phyloP scores from a whole-genome alignment of 2,888 invertebrate genomes.

The Perizoma flavofasciatum region DNA sequence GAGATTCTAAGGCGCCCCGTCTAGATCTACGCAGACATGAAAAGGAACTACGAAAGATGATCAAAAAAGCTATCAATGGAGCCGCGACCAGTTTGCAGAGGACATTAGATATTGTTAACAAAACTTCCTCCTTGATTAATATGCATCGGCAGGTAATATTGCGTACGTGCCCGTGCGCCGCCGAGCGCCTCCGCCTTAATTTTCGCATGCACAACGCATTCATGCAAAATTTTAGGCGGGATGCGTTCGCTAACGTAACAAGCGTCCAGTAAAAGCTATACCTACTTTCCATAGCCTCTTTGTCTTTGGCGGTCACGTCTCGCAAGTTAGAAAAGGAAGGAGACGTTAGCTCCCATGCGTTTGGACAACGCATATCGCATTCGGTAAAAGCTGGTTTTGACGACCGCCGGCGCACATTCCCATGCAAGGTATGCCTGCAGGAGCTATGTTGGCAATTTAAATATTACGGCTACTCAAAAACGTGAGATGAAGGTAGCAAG shows the following conservation, averaged over 20 bases:
- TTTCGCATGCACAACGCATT: slow-evolving; percentile 80
- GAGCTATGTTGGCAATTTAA: slow-evolving; percentile 82
- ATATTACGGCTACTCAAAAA: slow-evolving; percentile 82
- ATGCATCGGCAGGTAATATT: slow-evolving; percentile 81
- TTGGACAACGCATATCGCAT: slow-evolving; percentile 74
- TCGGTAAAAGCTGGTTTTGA: slow-evolving; percentile 79
- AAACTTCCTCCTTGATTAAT: slow-evolving; percentile 82
- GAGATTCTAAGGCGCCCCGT: slow-evolving; percentile 68
- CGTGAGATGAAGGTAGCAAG: slow-evolving; percentile 80
- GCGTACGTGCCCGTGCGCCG: slow-evolving; percentile 72
- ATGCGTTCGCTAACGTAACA: slow-evolving; percentile 76
- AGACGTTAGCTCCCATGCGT: slow-evolving; percentile 59
- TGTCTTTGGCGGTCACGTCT: slow-evolving; percentile 57
- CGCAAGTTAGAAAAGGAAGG: slow-evolving; percentile 72
- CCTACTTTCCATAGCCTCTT: slow-evolving; percentile 67
- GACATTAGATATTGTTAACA: slow-evolving; percentile 84
- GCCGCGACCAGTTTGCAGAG: slow-evolving; percentile 71
- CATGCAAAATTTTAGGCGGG: slow-evolving; percentile 83
- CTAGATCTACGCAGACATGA: slow-evolving; percentile 44
- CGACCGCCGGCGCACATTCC: slow-evolving; percentile 78
- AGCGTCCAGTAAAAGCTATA: slow-evolving; percentile 67
- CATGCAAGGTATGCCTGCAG: slow-evolving; percentile 81
- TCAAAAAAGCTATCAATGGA: slow-evolving; percentile 76
- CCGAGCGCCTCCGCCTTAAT: slow-evolving; percentile 54
- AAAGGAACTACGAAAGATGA: slow-evolving; percentile 58